A percentile compares a stretch with the other conserved stretches of the same genome.
Conservation (phyloP, 2,113 vertebrate genomes). For the Anser cygnoides region DNA sequence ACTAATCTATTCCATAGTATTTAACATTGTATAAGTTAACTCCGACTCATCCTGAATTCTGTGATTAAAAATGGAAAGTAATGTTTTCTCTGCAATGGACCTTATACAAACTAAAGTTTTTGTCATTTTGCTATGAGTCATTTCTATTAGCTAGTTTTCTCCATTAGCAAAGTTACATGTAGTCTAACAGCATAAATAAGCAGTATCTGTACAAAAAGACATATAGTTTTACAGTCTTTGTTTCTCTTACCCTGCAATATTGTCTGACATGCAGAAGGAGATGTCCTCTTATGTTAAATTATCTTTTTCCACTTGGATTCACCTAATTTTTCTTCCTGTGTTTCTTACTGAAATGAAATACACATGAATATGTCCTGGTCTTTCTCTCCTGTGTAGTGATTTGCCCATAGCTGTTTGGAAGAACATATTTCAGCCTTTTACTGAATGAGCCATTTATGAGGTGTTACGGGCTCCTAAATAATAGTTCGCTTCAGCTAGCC, state of each 20-base stretch:
- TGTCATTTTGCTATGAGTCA: not conserved
- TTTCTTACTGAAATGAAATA: not conserved
- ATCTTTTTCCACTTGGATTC: not conserved
- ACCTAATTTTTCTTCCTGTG: not conserved
- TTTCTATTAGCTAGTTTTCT: not conserved
- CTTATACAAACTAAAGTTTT: not conserved
- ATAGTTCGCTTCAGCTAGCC: not conserved
- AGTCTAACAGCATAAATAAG: not conserved
- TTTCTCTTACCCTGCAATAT: not conserved
- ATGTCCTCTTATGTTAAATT: not conserved
- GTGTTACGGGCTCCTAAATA: not conserved
- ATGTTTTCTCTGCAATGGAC: not conserved
- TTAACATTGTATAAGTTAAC: not conserved
- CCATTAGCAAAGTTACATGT: not conserved
- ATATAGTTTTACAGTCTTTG: not conserved
- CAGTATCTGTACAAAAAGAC: not conserved
- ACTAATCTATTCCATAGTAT: not conserved
- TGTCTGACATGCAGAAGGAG: not conserved
- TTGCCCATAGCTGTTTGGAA: not conserved
- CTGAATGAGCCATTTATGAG: not conserved
- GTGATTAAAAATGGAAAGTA: not conserved
- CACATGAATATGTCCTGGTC: not conserved
- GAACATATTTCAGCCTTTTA: not conserved
- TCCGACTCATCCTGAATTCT: not conserved
- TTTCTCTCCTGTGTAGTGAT: not conserved